Conservation (phyloP, 1,140 invertebrate genomes). For the Zaprionus inermis region DNA sequence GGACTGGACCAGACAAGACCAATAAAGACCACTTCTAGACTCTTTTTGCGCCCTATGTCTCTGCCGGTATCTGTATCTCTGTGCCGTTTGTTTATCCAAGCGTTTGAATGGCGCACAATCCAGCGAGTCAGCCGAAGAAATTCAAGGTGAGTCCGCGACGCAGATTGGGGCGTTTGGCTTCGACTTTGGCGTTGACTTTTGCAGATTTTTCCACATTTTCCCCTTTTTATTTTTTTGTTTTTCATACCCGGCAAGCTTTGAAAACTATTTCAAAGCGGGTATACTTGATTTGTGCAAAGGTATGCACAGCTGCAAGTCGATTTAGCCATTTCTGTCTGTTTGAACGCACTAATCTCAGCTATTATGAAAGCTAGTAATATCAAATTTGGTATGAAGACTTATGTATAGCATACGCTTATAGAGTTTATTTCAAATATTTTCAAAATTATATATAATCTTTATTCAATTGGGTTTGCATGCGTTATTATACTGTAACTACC, state of each 20-base stretch:
- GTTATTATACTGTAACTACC: no score
- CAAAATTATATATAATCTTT: no score
- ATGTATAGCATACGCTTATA: no score
- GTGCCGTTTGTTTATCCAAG: constrained; percentile 73
- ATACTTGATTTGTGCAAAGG: no score
- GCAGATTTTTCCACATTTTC: constrained; percentile 7
- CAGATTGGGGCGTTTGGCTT: constrained; percentile 19
- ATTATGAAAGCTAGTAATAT: no score
- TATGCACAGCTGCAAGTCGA: no score
- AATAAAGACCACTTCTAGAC: constrained; percentile 60
- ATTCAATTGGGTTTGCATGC: no score
- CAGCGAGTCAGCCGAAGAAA: constrained; percentile 54
- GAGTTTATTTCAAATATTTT: no score
- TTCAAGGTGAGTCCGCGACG: constrained; percentile 66
- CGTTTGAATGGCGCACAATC: constrained; percentile 69
- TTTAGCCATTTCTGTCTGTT: no score
- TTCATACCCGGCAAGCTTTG: not conserved
- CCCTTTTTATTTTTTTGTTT: constrained; percentile 31
- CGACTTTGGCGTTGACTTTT: constrained; percentile 9
- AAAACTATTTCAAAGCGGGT: no score
- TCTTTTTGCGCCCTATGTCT: constrained; percentile 64
- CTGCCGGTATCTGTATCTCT: constrained; percentile 25
- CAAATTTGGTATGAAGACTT: no score
- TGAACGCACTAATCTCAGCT: no score
- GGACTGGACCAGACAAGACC: constrained; percentile 41